Evolutionary conservation across 35 echinoderm and acorn worm genomes (phyloP), one percentile per base, ranked within the genome.

Genomic region (Amphiura filiformis): DNA sequence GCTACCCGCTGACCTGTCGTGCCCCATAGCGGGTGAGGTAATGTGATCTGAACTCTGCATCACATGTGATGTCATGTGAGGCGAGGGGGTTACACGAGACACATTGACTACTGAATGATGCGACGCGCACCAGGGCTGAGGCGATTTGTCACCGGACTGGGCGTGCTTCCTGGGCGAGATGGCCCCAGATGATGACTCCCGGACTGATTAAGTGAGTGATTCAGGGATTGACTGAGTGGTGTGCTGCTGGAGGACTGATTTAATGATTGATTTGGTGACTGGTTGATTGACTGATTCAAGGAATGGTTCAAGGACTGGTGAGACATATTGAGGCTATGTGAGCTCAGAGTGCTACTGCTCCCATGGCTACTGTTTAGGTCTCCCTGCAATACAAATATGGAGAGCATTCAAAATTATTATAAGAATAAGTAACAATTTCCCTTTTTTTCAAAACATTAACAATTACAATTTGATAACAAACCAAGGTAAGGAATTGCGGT

Each of bases 331-430:
- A 52, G 44, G 20, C 44, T 52, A 52, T 52, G 44, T 52, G 40
- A 47, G 31, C 31, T 57, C 1, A 83, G 81, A 32, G 39, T 83
- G 22, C 52, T 39, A 23, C 39, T 83, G 32, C 81, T 83, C 39
- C 90, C 91, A 65, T 87, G 93, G 80, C 89, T 95, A 76, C 89
- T 95, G 77, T 78, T 93, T 44, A 93, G 75, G 31, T 93, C 91
- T 86, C 88, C 31, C 0, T 79, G 14, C 39, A 84, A 38, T 79
- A 82, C 40, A 80, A 18, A 79, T 4, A 35, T 32, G 13, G 26
- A 32, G n/a, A 32, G 12, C 14, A 79, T 79, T 31, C 1, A 14
- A 12, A 36, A 35, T 22, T 36, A 20, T 22, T 37, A 35, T 12
- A 33, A n/a, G n/a, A n/a, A n/a, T n/a, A 4, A 79, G 36, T 32